Evolutionary conservation across 2,888 invertebrate species (phyloP).

Genomic region (Drosophila subsilvestris): DNA sequence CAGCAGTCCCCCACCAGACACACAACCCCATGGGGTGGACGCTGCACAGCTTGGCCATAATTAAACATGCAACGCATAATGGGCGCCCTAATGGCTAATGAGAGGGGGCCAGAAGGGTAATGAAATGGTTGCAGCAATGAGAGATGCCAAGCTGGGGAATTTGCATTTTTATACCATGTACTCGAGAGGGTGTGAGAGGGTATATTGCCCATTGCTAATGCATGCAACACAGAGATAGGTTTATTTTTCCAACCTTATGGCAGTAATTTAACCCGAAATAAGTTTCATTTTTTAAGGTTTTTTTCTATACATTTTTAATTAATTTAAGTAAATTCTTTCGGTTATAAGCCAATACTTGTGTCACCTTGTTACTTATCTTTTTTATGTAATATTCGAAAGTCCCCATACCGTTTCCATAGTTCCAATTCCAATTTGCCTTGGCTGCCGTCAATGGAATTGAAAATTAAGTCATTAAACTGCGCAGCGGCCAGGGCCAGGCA

Average conservation of each 20-base stretch:
- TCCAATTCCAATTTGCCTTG: conserved; percentile 32
- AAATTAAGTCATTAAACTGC: conserved; percentile 77
- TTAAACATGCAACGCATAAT: conserved; percentile 74
- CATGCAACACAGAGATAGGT: too few relatives aligned
- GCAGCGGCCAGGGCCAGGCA: conserved; percentile 17
- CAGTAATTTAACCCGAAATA: background rate
- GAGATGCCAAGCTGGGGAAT: conserved; percentile 51
- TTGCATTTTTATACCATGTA: conserved; percentile 56
- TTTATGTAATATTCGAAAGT: too few relatives aligned
- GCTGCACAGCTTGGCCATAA: conserved; percentile 52
- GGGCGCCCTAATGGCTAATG: conserved; percentile 73
- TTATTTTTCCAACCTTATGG: background rate
- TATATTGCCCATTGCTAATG: background rate
- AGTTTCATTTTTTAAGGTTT: background rate
- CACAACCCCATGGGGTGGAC: background rate
- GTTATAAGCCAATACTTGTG: too few relatives aligned
- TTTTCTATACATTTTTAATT: too few relatives aligned
- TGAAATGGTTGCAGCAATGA: conserved; percentile 20
- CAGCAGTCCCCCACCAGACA: background rate
- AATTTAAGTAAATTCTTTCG: too few relatives aligned
- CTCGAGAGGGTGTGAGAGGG: background rate
- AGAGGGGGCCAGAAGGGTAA: conserved; percentile 24
- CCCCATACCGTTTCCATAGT: conserved; percentile 13
- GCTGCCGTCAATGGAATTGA: conserved; percentile 70
- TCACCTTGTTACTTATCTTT: too few relatives aligned